Evolutionary conservation across 2,888 invertebrate species (phyloP).

Genomic region (Omphaloscelis lunosa): DNA sequence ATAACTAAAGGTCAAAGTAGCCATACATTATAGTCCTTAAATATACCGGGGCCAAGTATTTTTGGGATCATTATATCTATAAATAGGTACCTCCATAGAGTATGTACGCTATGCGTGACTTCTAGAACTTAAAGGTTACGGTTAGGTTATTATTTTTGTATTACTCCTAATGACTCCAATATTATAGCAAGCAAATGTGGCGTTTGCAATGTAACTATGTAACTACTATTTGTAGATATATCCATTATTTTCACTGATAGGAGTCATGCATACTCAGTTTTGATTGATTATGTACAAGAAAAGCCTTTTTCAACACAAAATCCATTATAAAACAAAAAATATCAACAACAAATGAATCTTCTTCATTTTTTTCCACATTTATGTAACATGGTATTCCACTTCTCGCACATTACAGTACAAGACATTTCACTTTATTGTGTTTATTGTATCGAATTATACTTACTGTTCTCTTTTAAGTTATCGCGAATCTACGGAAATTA

Average conservation of each 20-base stretch:
- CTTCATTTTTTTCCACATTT: slow-evolving; percentile 14
- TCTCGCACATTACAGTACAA: slow-evolving; percentile 31
- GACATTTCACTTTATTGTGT: slow-evolving; percentile 44
- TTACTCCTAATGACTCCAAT: not conserved
- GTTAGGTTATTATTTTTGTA: not conserved
- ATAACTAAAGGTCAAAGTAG: not conserved
- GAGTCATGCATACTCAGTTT: not conserved
- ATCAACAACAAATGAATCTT: slow-evolving; percentile 8
- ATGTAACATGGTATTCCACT: slow-evolving; percentile 29
- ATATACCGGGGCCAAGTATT: not conserved
- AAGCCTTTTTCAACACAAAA: too few species aligned
- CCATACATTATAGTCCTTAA: not conserved
- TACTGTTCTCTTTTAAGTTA: slow-evolving; percentile 13
- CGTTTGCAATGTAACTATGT: not conserved
- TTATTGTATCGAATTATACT: slow-evolving; percentile 25
- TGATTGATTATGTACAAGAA: not conserved
- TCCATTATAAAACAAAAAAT: not conserved
- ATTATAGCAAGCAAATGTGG: not conserved
- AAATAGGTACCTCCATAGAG: not conserved
- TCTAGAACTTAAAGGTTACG: not conserved
- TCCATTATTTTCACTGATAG: not conserved
- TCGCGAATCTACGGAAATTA: slow-evolving; percentile 26
- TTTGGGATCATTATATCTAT: not conserved
- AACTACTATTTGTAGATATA: not conserved
- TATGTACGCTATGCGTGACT: not conserved